These are phyloP conservation scores for Andricus quercusramuli DNA, from an alignment of 2,888 invertebrate species.

Conservation along the genomic window DNA sequence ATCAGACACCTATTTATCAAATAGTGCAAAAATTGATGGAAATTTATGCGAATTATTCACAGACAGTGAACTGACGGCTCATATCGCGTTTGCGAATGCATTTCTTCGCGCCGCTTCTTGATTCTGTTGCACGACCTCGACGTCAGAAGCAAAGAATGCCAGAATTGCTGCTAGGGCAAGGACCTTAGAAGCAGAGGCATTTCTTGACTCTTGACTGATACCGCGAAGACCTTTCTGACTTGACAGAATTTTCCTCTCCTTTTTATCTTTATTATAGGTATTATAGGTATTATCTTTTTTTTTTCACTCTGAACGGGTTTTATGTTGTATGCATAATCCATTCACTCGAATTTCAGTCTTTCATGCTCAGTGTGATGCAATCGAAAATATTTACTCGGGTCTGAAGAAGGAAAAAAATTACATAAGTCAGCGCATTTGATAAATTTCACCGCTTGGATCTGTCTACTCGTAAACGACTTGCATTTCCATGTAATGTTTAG, in stretches of 20 bases:
- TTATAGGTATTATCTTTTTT: background rate
- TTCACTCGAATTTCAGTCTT: background rate
- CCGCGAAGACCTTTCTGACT: background rate
- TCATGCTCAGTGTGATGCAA: background rate
- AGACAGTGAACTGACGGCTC: constrained; percentile 8
- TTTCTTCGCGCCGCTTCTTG: constrained; percentile 29
- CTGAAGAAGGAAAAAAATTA: background rate
- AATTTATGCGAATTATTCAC: background rate
- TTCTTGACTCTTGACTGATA: background rate
- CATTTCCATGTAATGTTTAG: too few relatives aligned
- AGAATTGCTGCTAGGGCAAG: constrained; percentile 67
- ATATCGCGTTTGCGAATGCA: background rate
- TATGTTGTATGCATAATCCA: background rate
- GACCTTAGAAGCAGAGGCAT: constrained; percentile 63
- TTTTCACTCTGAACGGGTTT: background rate
- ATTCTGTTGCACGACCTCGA: constrained; percentile 51
- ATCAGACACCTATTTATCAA: background rate
- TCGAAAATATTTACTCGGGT: background rate
- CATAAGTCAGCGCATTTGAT: background rate
- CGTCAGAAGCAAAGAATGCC: constrained; percentile 61
- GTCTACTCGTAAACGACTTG: too few relatives aligned
- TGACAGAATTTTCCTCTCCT: background rate
- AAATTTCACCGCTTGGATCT: background rate
- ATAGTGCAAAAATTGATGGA: background rate
- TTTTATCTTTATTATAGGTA: background rate